Conservation (phyloP, 2,113 vertebrate species). For the Nibea coibor region DNA sequence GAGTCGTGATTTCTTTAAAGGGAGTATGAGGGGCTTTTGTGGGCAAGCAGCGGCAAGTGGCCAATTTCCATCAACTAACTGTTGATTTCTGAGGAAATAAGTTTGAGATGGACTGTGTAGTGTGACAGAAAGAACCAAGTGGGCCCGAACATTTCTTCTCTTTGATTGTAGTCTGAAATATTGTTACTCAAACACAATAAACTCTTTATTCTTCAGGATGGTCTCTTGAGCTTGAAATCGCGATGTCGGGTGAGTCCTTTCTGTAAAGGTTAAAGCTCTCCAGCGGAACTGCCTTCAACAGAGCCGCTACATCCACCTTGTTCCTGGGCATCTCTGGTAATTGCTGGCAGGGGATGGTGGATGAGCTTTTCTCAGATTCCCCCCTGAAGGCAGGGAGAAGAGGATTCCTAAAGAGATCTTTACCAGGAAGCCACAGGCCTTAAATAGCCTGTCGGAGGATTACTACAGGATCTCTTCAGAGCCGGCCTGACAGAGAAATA, state of each 20-base stretch:
- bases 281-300: neutral
- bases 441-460: conserved; percentile 61
- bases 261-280: neutral
- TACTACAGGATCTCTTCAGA: conserved; percentile 54
- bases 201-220: neutral
- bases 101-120: neutral
- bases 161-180: neutral
- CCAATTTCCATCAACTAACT: neutral
- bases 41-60: neutral
- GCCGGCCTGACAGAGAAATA: conserved; percentile 46
- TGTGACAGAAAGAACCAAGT: neutral
- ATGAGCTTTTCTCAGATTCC: neutral
- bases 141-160: neutral
- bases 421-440: conserved; percentile 56
- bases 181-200: no score
- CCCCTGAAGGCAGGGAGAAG: conserved; percentile 7
- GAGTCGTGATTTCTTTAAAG: conserved; percentile 33
- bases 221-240: neutral
- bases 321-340: conserved; percentile 1
- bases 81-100: conserved; percentile 18
- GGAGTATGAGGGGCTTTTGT: neutral
- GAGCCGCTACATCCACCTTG: conserved; percentile 9
- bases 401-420: conserved; percentile 38
- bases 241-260: neutral
- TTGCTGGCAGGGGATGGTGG: neutral